These are phyloP conservation scores for Anguilla megastoma DNA, from an alignment of 2,797 vertebrate species.

Conservation along the genomic window DNA sequence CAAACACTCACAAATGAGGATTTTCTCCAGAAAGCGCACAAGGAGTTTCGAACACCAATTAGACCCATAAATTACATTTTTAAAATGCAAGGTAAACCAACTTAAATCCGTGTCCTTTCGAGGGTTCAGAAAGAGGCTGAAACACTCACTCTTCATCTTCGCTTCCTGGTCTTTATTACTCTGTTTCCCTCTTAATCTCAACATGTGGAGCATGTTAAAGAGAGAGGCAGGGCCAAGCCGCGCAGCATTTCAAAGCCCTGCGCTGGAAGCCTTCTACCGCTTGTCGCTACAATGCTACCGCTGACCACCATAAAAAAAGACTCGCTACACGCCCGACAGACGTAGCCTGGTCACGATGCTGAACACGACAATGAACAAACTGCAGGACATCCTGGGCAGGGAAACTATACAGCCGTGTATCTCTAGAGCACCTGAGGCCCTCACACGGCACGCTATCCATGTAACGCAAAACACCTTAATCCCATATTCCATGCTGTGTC, in stretches of 20 bases:
- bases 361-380: slow-evolving; percentile 24
- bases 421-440: not conserved
- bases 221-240: slow-evolving; percentile 2
- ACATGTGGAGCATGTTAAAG: slow-evolving; percentile 29
- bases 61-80: not conserved
- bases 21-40: not conserved
- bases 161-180: not conserved
- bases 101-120: not conserved
- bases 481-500: not conserved
- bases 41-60: not conserved
- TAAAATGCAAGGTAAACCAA: not conserved
- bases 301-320: not conserved
- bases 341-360: slow-evolving; percentile 23
- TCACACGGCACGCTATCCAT: not conserved
- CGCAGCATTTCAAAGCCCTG: not conserved
- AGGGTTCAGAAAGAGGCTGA: not conserved
- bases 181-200: not conserved
- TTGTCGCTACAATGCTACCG: not conserved
- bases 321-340: slow-evolving; percentile 29
- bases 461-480: not conserved
- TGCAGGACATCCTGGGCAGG: not conserved
- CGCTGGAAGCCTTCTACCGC: not conserved
- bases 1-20: not conserved
- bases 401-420: not conserved
- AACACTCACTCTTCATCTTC: not conserved